These are phyloP conservation scores for Polypterus senegalus DNA, from an alignment of 2,113 vertebrate genomes.

Conservation along the genomic window DNA sequence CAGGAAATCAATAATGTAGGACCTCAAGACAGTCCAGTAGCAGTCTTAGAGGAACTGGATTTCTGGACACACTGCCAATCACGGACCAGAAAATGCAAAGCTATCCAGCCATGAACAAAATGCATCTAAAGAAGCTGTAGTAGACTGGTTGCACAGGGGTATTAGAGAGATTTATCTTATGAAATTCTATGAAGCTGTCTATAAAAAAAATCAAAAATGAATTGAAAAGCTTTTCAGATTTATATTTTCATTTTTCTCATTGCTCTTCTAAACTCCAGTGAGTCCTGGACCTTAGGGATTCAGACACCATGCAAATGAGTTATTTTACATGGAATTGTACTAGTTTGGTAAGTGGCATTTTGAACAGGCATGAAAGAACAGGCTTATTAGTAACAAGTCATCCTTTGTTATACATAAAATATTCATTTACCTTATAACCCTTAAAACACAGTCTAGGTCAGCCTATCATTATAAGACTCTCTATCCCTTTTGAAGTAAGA, in stretches of 20 bases:
- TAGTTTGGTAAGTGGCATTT: conserved; percentile 45
- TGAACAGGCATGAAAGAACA: conserved; percentile 58
- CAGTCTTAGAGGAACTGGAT: conserved; percentile 66
- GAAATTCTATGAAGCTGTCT: conserved; percentile 30
- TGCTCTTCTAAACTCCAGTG: conserved; percentile 47
- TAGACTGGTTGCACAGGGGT: conserved; percentile 39
- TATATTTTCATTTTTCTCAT: conserved; percentile 51
- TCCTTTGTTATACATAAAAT: conserved; percentile 47
- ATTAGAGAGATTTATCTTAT: conserved; percentile 51
- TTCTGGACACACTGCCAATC: conserved; percentile 61
- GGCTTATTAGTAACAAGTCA: conserved; percentile 56
- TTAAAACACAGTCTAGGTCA: conserved; percentile 43
- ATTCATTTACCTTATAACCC: conserved; percentile 42
- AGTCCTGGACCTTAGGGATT: conserved; percentile 49
- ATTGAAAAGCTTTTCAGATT: conserved; percentile 32
- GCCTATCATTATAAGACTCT: too few relatives aligned
- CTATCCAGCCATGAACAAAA: conserved; percentile 73
- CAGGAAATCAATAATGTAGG: conserved; percentile 77
- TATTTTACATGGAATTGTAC: conserved; percentile 52
- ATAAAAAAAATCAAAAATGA: conserved; percentile 15
- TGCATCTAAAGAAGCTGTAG: conserved; percentile 61
- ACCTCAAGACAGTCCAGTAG: conserved; percentile 58
- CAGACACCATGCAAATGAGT: conserved; percentile 48
- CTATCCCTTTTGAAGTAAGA: too few relatives aligned
- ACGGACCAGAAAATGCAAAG: conserved; percentile 73